A percentile compares a stretch with the other conserved stretches of the same genome.
Evolutionary conservation across 2,888 invertebrate genomes (phyloP).

Genomic region (Pandemis corylana): DNA sequence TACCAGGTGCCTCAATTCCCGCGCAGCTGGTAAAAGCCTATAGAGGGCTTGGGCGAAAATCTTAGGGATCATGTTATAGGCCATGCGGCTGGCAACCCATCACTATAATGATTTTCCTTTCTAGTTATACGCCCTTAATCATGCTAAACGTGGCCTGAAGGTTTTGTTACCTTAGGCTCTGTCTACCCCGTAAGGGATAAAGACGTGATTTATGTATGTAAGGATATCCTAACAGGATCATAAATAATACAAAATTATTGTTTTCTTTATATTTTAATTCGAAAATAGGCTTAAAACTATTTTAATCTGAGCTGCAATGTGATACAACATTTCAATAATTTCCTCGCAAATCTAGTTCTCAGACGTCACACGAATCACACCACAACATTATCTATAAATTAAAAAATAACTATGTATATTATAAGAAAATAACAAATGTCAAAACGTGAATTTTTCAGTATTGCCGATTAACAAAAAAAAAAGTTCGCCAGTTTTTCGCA

Average conservation of each 20-base stretch:
- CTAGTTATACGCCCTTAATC: no score
- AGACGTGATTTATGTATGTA: no score
- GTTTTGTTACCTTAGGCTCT: no score
- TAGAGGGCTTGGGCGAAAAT: no score
- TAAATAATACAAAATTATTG: constrained; percentile 49
- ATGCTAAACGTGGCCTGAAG: no score
- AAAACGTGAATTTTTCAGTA: constrained; percentile 62
- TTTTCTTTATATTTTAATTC: constrained; percentile 76
- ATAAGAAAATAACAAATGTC: constrained; percentile 68
- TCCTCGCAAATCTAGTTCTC: constrained; percentile 48
- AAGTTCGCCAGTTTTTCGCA: constrained; percentile 45
- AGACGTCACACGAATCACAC: constrained; percentile 63
- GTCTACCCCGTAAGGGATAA: no score
- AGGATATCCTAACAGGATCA: background rate
- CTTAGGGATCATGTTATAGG: no score
- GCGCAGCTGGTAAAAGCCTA: no score
- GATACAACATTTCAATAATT: constrained; percentile 56
- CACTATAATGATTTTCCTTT: no score
- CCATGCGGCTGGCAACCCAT: no score
- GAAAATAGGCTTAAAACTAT: constrained; percentile 82
- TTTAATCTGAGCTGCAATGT: constrained; percentile 70
- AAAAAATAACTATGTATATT: constrained; percentile 69
- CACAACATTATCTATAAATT: constrained; percentile 73
- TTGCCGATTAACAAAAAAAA: constrained; percentile 54
- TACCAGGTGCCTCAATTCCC: no score